A percentile compares a stretch with the other conserved stretches of the same genome.
phyloP scores from a whole-genome alignment of 2,113 vertebrate species.

The Gadus macrocephalus region DNA sequence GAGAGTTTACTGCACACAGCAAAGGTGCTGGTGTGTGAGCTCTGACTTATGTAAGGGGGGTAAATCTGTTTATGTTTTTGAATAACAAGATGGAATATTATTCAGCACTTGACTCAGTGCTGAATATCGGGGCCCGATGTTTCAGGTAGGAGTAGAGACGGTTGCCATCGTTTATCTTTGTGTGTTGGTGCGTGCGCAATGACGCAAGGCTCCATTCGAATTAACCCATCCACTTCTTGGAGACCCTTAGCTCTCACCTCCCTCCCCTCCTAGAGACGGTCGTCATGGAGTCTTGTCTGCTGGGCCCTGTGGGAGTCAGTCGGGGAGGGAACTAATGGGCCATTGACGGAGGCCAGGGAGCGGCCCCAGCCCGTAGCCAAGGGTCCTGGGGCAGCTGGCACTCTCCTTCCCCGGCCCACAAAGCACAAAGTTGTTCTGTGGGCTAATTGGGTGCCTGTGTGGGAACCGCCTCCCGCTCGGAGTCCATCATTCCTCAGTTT shows the following conservation, averaged over 20 bases:
- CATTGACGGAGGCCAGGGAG: constrained; percentile 50
- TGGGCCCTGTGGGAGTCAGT: background rate
- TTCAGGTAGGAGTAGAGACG: too few relatives aligned
- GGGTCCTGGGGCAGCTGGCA: constrained; percentile 58
- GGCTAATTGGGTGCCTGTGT: constrained; percentile 62
- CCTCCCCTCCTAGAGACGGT: constrained; percentile 14
- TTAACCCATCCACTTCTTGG: too few relatives aligned
- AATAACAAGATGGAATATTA: too few relatives aligned
- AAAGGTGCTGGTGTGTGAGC: too few relatives aligned
- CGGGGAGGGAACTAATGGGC: constrained; percentile 34
- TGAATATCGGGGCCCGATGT: too few relatives aligned
- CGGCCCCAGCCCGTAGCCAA: constrained; percentile 45
- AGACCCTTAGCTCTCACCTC: constrained; percentile 12
- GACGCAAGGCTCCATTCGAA: too few relatives aligned
- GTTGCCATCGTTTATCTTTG: too few relatives aligned
- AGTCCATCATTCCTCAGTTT: constrained; percentile 28
- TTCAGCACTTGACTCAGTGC: too few relatives aligned
- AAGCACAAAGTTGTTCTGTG: constrained; percentile 66
- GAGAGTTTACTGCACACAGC: too few relatives aligned
- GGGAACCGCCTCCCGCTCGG: constrained; percentile 46
- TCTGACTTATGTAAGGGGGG: too few relatives aligned
- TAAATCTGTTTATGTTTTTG: too few relatives aligned
- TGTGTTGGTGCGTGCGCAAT: background rate
- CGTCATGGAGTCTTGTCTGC: constrained; percentile 15
- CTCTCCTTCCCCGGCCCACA: constrained; percentile 53